Percentiles rank a stretch among this genome's conserved stretches.
Conservation (phyloP, 2,888 invertebrate species). For the Oscheius sp. region DNA sequence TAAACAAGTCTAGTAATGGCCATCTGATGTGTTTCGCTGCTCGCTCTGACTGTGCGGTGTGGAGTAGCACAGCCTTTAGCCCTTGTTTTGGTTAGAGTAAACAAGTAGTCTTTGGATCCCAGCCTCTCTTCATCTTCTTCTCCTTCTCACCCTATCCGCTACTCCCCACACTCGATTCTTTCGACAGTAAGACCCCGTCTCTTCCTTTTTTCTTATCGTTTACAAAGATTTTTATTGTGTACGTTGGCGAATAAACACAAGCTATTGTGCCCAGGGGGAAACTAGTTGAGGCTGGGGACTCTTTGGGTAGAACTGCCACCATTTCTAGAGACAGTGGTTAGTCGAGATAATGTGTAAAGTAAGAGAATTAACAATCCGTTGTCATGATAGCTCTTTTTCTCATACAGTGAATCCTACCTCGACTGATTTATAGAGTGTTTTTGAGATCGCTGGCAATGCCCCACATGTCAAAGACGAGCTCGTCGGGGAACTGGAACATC, state of each 20-base stretch:
- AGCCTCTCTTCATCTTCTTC: conserved; percentile 1
- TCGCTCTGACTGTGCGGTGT: conserved; percentile 6
- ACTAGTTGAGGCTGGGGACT: too few relatives aligned
- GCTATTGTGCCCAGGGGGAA: neutral
- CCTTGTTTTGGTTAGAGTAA: neutral
- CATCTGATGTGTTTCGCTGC: conserved; percentile 18
- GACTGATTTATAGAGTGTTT: too few relatives aligned
- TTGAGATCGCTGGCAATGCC: conserved; percentile 74
- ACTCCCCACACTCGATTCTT: conserved; percentile 14
- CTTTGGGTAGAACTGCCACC: too few relatives aligned
- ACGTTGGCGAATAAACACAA: conserved; percentile 14
- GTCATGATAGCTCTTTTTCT: too few relatives aligned
- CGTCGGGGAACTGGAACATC: conserved; percentile 94
- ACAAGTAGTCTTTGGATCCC: conserved; percentile 13
- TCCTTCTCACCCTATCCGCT: conserved; percentile 1
- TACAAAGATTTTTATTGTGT: conserved; percentile 8
- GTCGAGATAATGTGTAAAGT: too few relatives aligned
- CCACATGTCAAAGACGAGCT: conserved; percentile 97
- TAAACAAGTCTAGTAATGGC: conserved; percentile 35
- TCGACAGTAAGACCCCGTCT: neutral
- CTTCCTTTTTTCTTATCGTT: neutral
- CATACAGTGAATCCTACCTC: too few relatives aligned
- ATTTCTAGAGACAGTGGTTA: too few relatives aligned
- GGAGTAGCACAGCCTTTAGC: conserved; percentile 3
- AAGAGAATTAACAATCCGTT: too few relatives aligned